Conservation (phyloP, 2,113 vertebrate species). For the Zootoca vivipara region DNA sequence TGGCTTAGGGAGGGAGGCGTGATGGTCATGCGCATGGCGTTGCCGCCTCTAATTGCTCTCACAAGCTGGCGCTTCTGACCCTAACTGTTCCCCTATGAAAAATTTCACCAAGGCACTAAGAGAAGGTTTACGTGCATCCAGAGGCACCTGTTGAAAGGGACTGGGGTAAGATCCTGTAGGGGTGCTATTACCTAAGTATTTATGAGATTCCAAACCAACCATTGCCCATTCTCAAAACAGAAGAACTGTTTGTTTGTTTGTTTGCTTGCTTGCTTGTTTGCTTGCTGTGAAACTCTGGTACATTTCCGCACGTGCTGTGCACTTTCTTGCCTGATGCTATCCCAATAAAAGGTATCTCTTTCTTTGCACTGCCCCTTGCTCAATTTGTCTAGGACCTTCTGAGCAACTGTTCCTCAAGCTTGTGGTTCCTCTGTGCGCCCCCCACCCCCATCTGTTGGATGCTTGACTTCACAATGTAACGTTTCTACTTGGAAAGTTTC, state of each 20-base stretch:
- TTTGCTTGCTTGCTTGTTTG: not conserved
- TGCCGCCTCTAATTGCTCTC: too few relatives aligned
- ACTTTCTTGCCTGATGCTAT: not conserved
- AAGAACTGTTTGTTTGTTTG: not conserved
- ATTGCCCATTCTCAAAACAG: not conserved
- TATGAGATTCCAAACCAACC: not conserved
- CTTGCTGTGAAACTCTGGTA: not conserved
- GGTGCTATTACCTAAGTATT: not conserved
- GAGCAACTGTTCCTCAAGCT: not conserved
- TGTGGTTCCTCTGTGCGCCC: not conserved
- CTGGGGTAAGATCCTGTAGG: too few relatives aligned
- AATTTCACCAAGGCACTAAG: too few relatives aligned
- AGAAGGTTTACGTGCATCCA: too few relatives aligned
- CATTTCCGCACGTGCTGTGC: not conserved
- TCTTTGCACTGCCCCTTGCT: not conserved
- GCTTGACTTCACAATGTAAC: not conserved
- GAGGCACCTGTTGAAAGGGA: too few relatives aligned
- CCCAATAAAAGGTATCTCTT: not conserved
- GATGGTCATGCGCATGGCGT: too few relatives aligned
- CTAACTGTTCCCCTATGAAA: too few relatives aligned
- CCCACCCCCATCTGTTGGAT: accelerated
- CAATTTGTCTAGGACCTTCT: not conserved
- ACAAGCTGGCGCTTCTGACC: too few relatives aligned
- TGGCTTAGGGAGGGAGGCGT: too few relatives aligned
- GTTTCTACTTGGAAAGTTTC: conserved; percentile 24